phyloP scores from a whole-genome alignment of 2,888 invertebrate species.

The Troilus luridus region DNA sequence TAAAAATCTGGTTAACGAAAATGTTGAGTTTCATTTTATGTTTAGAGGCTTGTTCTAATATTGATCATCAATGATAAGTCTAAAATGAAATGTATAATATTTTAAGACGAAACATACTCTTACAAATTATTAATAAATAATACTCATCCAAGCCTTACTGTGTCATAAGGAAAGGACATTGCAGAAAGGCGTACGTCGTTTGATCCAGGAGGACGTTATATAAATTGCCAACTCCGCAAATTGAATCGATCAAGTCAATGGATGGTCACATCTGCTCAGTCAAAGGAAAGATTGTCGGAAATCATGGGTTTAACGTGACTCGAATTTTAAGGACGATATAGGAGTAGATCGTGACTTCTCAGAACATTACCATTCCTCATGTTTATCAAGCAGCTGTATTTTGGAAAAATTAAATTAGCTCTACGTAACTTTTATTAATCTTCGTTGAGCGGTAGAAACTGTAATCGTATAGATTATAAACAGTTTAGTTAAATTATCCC shows the following conservation, averaged over 20 bases:
- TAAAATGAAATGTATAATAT: too few species aligned
- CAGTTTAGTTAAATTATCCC: background rate
- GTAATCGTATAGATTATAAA: background rate
- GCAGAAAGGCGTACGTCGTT: background rate
- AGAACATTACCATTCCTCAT: background rate
- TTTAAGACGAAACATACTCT: too few species aligned
- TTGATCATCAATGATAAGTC: too few species aligned
- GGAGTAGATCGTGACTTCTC: background rate
- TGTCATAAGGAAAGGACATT: background rate
- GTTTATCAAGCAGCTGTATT: background rate
- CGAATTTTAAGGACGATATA: constrained; percentile 21
- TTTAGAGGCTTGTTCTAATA: too few species aligned
- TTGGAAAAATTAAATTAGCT: background rate
- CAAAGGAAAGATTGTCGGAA: constrained; percentile 39
- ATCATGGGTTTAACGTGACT: constrained; percentile 32
- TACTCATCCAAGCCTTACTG: background rate
- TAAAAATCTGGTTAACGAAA: too few species aligned
- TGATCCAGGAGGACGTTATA: constrained; percentile 6
- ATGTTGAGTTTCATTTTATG: too few species aligned
- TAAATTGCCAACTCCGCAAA: constrained; percentile 5
- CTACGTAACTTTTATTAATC: background rate
- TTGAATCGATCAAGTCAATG: constrained; percentile 44
- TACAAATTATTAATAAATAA: too few species aligned
- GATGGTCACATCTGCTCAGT: constrained; percentile 41
- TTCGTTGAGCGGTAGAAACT: background rate